A percentile compares a stretch with the other conserved stretches of the same genome.
phyloP scores from a whole-genome alignment of 2,888 invertebrate species.

The Trisateles emortualis region DNA sequence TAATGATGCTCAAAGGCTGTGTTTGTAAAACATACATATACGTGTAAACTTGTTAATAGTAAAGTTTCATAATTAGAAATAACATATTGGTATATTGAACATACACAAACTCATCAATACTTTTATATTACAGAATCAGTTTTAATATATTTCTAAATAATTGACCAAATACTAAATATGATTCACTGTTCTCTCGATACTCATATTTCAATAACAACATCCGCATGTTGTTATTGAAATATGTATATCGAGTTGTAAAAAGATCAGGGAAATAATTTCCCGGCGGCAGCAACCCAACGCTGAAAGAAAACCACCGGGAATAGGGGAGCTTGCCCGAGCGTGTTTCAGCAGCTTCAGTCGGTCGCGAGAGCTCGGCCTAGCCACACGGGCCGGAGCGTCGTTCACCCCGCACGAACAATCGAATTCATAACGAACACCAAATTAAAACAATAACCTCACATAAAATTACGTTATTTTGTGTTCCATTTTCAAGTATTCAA shows the following conservation, averaged over 20 bases:
- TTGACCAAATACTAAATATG: no score
- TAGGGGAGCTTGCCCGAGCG: constrained; percentile 52
- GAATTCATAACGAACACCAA: constrained; percentile 49
- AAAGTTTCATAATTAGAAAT: no score
- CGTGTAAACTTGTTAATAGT: no score
- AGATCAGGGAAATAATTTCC: constrained; percentile 48
- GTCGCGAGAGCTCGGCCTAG: constrained; percentile 66
- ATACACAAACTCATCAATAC: no score
- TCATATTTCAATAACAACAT: neutral
- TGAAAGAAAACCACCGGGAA: constrained; percentile 67
- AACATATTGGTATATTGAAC: no score
- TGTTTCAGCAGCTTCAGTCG: constrained; percentile 62
- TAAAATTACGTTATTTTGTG: constrained; percentile 29
- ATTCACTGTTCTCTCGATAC: neutral
- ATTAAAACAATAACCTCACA: constrained; percentile 38
- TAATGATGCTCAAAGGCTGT: no score
- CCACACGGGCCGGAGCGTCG: constrained; percentile 42
- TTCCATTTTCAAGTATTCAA: constrained; percentile 22
- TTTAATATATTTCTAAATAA: no score
- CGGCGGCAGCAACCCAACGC: constrained; percentile 62
- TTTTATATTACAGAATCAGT: no score
- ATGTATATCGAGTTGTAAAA: no score
- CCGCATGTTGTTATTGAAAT: no score
- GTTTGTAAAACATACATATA: no score
- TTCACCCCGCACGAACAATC: constrained; percentile 41